These are phyloP conservation scores for Gymnorhina tibicen DNA, from an alignment of 2,113 vertebrate species.

Conservation along the genomic window DNA sequence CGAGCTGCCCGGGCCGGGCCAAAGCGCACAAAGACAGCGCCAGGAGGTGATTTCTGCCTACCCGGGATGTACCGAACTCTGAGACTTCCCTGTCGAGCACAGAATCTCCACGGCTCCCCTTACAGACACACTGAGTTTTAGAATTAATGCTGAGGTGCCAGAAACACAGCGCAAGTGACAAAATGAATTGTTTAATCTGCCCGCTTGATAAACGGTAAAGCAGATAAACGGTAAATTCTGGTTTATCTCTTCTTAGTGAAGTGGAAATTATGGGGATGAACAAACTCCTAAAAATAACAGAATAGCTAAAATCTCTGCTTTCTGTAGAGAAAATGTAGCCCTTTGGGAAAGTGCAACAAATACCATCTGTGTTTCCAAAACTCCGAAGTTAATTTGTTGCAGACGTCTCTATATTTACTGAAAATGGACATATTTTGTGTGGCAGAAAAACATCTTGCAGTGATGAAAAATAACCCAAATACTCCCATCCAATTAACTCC, in stretches of 20 bases:
- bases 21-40: background rate
- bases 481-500: background rate
- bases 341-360: conserved; percentile 35
- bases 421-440: conserved; percentile 35
- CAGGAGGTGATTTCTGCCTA: background rate
- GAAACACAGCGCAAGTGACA: background rate
- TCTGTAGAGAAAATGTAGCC: background rate
- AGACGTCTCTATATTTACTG: conserved; percentile 18
- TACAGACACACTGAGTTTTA: background rate
- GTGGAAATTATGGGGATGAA: background rate
- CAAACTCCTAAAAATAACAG: conserved; percentile 16
- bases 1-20: background rate
- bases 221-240: too few species aligned
- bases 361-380: conserved; percentile 56
- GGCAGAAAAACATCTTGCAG: conserved; percentile 38
- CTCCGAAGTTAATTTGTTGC: conserved; percentile 25
- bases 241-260: background rate
- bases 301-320: background rate
- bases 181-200: background rate
- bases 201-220: conserved; percentile 2
- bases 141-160: background rate
- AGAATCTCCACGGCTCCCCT: fast-evolving
- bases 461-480: background rate
- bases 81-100: too few species aligned
- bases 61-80: fast-evolving